A percentile compares a stretch with the other conserved stretches of the same genome.
Evolutionary conservation across 2,888 invertebrate genomes (phyloP).

Genomic region (Sinodicranocentrus sp.): DNA sequence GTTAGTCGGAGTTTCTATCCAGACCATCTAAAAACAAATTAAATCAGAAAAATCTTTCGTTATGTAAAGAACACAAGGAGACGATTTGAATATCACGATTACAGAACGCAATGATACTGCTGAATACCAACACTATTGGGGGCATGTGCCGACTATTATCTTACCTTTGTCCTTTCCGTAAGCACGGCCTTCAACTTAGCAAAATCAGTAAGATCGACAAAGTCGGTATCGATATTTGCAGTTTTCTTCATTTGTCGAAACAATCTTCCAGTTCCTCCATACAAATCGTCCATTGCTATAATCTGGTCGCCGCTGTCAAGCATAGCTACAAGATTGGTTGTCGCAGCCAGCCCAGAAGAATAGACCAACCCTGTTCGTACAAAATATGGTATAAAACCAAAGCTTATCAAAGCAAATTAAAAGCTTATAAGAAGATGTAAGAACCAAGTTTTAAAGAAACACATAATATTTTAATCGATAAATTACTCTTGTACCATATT

Average conservation of each 20-base stretch:
- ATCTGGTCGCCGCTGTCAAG: slow-evolving; percentile 87
- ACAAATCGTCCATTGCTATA: slow-evolving; percentile 80
- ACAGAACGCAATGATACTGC: no score
- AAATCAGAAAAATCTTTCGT: neutral
- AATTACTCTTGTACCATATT: slow-evolving; percentile 83
- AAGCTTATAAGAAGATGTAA: no score
- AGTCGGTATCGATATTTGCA: slow-evolving; percentile 79
- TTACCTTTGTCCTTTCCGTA: slow-evolving; percentile 80
- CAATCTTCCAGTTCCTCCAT: slow-evolving; percentile 80
- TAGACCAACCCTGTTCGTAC: slow-evolving; percentile 80
- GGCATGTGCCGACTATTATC: no score
- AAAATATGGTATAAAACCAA: neutral
- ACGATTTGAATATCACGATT: no score
- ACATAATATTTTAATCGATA: neutral
- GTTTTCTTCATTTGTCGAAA: slow-evolving; percentile 72
- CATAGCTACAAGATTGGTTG: slow-evolving; percentile 86
- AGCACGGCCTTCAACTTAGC: slow-evolving; percentile 79
- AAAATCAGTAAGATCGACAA: slow-evolving; percentile 80
- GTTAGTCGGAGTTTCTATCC: slow-evolving; percentile 83
- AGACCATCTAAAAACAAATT: slow-evolving; percentile 79
- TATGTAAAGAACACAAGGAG: no score
- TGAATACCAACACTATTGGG: no score
- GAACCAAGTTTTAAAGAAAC: neutral
- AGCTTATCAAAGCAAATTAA: neutral
- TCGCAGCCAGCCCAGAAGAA: slow-evolving; percentile 94